Percentiles rank a stretch among this genome's conserved stretches.
These are phyloP conservation scores for Polyodon spathula DNA, from an alignment of 2,113 vertebrate genomes.

Conservation along the genomic window DNA sequence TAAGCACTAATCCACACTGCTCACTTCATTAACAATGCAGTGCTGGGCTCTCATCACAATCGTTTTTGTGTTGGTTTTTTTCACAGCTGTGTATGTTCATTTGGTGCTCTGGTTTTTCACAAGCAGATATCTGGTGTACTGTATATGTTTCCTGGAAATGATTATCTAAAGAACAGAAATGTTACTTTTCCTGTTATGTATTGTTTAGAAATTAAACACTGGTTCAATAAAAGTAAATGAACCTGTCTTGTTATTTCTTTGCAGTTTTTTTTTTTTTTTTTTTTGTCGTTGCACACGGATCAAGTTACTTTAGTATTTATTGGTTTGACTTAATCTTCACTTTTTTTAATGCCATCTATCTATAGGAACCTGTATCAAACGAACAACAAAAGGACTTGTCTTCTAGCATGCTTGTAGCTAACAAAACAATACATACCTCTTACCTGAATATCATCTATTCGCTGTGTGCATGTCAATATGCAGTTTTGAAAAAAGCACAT, in stretches of 20 bases:
- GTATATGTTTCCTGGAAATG: conserved; percentile 38
- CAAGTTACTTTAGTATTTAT: too few species aligned
- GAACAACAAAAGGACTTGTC: too few species aligned
- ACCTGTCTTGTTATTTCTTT: conserved; percentile 7
- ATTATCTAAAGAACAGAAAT: conserved; percentile 29
- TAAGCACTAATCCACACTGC: conserved; percentile 38
- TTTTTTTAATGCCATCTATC: too few species aligned
- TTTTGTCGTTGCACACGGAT: neutral
- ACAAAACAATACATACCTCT: too few species aligned
- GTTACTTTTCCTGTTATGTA: conserved; percentile 36
- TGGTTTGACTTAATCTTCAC: too few species aligned
- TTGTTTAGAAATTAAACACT: conserved; percentile 43
- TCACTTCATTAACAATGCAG: conserved; percentile 42
- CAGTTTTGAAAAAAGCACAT: too few species aligned
- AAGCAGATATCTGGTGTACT: conserved; percentile 34
- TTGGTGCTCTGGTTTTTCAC: conserved; percentile 32
- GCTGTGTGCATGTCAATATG: too few species aligned
- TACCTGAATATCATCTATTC: too few species aligned
- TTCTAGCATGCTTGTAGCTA: too few species aligned
- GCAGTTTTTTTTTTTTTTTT: too few species aligned
- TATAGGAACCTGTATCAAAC: too few species aligned
- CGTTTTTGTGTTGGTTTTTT: conserved; percentile 17
- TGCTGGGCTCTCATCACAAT: conserved; percentile 32
- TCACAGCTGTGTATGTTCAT: conserved; percentile 17
- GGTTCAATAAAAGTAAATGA: conserved; percentile 27